Evolutionary conservation across 2,888 invertebrate genomes (phyloP).

Genomic region (Macaria notata): DNA sequence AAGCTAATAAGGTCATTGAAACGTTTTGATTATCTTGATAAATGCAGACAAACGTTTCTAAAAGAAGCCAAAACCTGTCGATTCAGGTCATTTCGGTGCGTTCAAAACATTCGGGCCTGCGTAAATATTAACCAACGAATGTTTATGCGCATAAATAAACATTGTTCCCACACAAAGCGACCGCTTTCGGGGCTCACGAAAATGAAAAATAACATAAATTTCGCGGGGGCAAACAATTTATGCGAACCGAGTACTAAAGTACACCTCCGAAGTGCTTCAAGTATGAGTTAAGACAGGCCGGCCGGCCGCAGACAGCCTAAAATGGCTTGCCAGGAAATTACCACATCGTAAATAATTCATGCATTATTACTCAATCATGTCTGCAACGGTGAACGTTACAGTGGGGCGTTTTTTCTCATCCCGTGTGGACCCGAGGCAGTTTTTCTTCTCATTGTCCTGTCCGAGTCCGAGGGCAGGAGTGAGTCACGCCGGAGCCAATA

Average conservation of each 20-base stretch:
- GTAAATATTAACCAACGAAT: constrained; percentile 16
- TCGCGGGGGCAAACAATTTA: constrained; percentile 43
- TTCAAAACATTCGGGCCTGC: constrained; percentile 14
- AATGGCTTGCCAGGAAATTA: constrained; percentile 64
- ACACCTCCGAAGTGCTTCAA: constrained; percentile 40
- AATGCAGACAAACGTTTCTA: neutral
- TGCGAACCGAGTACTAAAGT: constrained; percentile 43
- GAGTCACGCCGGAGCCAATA: constrained; percentile 25
- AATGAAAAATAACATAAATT: constrained; percentile 43
- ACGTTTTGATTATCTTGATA: neutral
- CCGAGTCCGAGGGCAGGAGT: constrained; percentile 29
- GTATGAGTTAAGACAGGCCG: constrained; percentile 39
- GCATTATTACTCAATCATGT: constrained; percentile 76
- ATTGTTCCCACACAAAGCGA: constrained; percentile 16
- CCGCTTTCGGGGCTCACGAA: constrained; percentile 18
- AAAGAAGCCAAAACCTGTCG: neutral
- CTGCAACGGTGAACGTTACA: constrained; percentile 66
- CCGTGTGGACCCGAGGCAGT: constrained; percentile 48
- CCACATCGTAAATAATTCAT: constrained; percentile 79
- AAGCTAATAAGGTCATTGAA: too few species aligned
- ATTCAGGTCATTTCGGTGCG: constrained; percentile 9
- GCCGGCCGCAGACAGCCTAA: constrained; percentile 54
- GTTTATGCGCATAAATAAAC: constrained; percentile 22
- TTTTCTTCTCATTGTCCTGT: constrained; percentile 68
- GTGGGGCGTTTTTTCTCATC: constrained; percentile 52